These are phyloP conservation scores for Heterochromis multidens DNA, from an alignment of 2,113 vertebrate species.

Conservation along the genomic window DNA sequence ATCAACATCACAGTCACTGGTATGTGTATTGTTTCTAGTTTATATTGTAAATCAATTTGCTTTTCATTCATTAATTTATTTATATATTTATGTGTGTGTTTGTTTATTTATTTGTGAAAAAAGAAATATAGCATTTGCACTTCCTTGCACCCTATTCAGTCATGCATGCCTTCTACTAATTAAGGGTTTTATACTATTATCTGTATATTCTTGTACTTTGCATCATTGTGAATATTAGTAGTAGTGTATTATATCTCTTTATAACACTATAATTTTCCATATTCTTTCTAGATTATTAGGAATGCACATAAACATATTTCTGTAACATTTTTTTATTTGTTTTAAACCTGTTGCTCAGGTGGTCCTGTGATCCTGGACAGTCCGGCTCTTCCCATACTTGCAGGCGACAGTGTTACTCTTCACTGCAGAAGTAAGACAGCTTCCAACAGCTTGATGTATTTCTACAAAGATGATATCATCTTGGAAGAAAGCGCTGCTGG, in stretches of 20 bases:
- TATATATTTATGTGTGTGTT: neutral
- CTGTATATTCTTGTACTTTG: neutral
- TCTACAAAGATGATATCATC: constrained; percentile 2
- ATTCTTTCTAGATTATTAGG: neutral
- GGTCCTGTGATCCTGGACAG: neutral
- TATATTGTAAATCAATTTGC: neutral
- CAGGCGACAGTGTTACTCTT: neutral
- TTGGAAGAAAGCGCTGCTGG: neutral
- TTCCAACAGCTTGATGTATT: accelerated
- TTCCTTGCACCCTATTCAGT: neutral
- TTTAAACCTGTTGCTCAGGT: neutral
- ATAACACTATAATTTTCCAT: accelerated
- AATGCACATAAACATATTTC: neutral
- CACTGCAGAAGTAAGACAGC: accelerated
- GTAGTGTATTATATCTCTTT: neutral
- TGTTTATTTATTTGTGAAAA: neutral
- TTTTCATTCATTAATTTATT: neutral
- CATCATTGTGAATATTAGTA: accelerated
- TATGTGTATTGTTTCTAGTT: neutral
- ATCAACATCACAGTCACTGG: neutral
- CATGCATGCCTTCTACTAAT: too few species aligned
- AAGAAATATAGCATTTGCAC: neutral
- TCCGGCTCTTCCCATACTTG: neutral
- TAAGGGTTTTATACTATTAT: neutral
- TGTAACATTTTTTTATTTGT: neutral